Base-by-base conservation (phyloP, 2,113 vertebrate species). In the Pelecanoides urinatrix region DNA sequence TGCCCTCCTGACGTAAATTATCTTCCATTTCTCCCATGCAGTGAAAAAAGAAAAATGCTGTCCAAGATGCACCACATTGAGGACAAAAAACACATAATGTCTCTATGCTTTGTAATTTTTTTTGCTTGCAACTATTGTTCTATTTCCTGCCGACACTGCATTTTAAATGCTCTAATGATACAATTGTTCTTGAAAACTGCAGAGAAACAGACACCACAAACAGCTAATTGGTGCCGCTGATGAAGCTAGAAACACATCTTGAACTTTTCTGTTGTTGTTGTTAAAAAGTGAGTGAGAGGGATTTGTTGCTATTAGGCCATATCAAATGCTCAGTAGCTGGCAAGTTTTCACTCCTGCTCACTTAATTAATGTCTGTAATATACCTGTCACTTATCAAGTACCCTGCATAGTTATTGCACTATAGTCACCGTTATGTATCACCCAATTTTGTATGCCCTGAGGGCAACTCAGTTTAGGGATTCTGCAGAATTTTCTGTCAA, bases 161-260 rank as follows among this genome's bases (percentile, higher is more conserved):
- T 92, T 97, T 98, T 97, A 95, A 96, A 92, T 44, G 32, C 80
- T 91, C 80, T 98, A 98, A 98, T 96, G 97, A 97, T 96, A 97
- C 96, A 97, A 97, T 95, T 96, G 97, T 94, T 97, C 97, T 96
- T 96, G 92, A 97, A 98, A 98, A 97, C 13, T 88, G 92, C 94
- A 92, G 81, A 89, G 90, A 95, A 96, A 92, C 61, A 96, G 95
- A 95, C 91, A 97, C 73, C 80, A 52, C 26, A 83, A 97, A 81
- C 91, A 95, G 53, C 90, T 97, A 97, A 98, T 96, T 97, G 97
- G 97, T 93, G 85, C 30, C 58, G 79, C 44, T 93, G 91, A 96
- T 86, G 44, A 97, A 96, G 47, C 44, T 32, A 73, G 80, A 96
- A 92, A 77, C 52, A 83, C 50, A 94, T 59, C 74, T 93, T 92